Conservation (phyloP, 2,797 vertebrate species). For the Sorex maritimensis region DNA sequence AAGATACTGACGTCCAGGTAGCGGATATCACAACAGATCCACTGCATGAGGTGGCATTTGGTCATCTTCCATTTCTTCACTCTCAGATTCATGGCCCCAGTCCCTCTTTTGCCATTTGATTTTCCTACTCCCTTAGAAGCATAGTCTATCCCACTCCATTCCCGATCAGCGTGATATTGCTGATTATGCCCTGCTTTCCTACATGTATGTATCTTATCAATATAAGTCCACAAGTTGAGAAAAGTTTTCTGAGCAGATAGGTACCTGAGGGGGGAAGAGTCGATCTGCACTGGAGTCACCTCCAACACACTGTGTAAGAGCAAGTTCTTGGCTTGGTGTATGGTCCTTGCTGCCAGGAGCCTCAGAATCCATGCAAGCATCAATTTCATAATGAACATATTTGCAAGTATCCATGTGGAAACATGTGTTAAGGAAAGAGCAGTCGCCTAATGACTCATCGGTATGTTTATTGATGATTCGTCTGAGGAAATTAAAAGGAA, state of each 20-base stretch:
- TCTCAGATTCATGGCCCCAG: conserved; percentile 66
- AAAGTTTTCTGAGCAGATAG: conserved; percentile 58
- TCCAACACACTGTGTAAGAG: conserved; percentile 91
- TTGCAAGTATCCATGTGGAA: conserved; percentile 99
- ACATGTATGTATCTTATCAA: conserved; percentile 28
- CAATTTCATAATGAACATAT: conserved; percentile 98
- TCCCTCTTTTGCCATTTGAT: conserved; percentile 70
- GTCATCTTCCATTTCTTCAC: conserved; percentile 73
- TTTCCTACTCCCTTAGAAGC: conserved; percentile 68
- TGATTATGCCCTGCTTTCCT: conserved; percentile 52
- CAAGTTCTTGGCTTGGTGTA: conserved; percentile 91
- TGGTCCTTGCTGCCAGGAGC: conserved; percentile 90
- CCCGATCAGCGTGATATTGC: conserved; percentile 53
- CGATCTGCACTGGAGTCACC: conserved; percentile 94
- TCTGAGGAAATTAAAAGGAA: conserved; percentile 86
- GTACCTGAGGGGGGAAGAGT: conserved; percentile 96
- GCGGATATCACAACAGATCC: conserved; percentile 97
- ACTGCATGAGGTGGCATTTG: conserved; percentile 84
- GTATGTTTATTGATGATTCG: conserved; percentile 98
- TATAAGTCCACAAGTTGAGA: not conserved
- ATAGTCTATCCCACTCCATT: conserved; percentile 68
- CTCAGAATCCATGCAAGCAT: conserved; percentile 93
- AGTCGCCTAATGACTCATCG: conserved; percentile 97
- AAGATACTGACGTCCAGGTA: conserved; percentile 97
- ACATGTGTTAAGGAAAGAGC: conserved; percentile 98